Conservation (phyloP, 2,888 invertebrate species). For the Drosophila paranaensis region DNA sequence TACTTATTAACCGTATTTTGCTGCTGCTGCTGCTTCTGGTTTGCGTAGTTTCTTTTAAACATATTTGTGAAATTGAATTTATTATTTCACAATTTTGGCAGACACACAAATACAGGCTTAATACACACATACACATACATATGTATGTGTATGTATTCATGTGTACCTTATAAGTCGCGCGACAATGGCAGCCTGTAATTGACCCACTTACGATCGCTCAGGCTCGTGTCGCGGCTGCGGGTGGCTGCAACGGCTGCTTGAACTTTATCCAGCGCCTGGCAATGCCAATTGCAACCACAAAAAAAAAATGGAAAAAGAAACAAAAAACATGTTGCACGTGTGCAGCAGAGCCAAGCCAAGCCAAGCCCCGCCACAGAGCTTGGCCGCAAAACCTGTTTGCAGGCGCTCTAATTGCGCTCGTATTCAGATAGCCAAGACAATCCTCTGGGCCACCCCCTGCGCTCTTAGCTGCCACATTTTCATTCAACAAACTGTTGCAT, state of each 20-base stretch:
- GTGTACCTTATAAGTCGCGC: constrained; percentile 47
- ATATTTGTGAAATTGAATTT: constrained; percentile 76
- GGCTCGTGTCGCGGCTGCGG: constrained; percentile 38
- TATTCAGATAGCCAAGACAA: constrained; percentile 35
- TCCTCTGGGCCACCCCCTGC: background rate
- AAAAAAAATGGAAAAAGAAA: too few species aligned
- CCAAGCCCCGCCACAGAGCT: constrained; percentile 55
- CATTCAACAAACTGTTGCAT: constrained; percentile 74
- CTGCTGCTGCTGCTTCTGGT: constrained; percentile 28
- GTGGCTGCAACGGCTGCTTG: constrained; percentile 33
- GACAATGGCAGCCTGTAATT: constrained; percentile 75
- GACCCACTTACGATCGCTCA: constrained; percentile 63
- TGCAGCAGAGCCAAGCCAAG: constrained; percentile 34
- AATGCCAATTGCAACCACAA: constrained; percentile 53
- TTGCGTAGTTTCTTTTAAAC: constrained; percentile 46
- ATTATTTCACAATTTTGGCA: constrained; percentile 68
- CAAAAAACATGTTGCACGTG: constrained; percentile 62
- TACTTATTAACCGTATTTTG: constrained; percentile 40
- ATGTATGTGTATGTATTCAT: constrained; percentile 9
- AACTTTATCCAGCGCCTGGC: constrained; percentile 59
- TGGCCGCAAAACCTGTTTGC: constrained; percentile 65
- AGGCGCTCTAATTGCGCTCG: constrained; percentile 69
- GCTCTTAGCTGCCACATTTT: constrained; percentile 52
- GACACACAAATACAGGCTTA: constrained; percentile 12
- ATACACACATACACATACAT: background rate